Conservation (phyloP, 2,888 invertebrate genomes). For the Polietes domitor region DNA sequence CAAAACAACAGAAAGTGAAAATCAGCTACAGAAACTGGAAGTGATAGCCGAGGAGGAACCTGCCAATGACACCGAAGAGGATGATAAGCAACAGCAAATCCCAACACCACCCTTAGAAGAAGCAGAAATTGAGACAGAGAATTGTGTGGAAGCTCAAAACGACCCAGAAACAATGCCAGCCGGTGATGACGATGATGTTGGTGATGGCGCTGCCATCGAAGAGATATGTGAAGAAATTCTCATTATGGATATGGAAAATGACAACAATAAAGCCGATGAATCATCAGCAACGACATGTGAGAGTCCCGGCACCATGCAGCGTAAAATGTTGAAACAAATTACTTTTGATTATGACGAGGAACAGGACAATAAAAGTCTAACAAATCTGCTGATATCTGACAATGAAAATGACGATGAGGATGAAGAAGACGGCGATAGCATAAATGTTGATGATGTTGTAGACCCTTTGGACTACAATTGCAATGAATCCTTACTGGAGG, state of each 20-base stretch:
- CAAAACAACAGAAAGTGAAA: slow-evolving; percentile 52
- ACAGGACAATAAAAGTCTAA: slow-evolving; percentile 73
- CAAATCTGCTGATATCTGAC: slow-evolving; percentile 75
- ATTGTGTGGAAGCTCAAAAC: not conserved
- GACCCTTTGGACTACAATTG: slow-evolving; percentile 38
- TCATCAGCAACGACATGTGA: slow-evolving; percentile 28
- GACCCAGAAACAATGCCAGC: not conserved
- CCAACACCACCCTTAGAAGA: too few species aligned
- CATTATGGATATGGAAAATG: slow-evolving; percentile 71
- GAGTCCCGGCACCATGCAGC: slow-evolving; percentile 38
- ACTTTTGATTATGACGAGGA: slow-evolving; percentile 72
- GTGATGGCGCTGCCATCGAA: too few species aligned
- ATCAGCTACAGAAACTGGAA: slow-evolving; percentile 56
- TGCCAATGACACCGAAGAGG: not conserved
- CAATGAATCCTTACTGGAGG: slow-evolving; percentile 48
- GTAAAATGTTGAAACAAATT: slow-evolving; percentile 70
- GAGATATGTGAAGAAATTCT: slow-evolving; percentile 80
- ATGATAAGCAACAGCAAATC: slow-evolving; percentile 3
- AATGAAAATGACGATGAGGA: slow-evolving; percentile 73
- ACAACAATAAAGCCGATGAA: not conserved
- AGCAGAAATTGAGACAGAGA: slow-evolving; percentile 33
- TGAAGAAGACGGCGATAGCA: slow-evolving; percentile 67
- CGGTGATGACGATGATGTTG: slow-evolving; percentile 56
- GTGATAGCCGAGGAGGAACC: slow-evolving; percentile 56
- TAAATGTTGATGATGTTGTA: not conserved